A percentile compares a stretch with the other conserved stretches of the same genome.
phyloP scores from a whole-genome alignment of 2,888 invertebrate genomes.

The Escarpia spicata region DNA sequence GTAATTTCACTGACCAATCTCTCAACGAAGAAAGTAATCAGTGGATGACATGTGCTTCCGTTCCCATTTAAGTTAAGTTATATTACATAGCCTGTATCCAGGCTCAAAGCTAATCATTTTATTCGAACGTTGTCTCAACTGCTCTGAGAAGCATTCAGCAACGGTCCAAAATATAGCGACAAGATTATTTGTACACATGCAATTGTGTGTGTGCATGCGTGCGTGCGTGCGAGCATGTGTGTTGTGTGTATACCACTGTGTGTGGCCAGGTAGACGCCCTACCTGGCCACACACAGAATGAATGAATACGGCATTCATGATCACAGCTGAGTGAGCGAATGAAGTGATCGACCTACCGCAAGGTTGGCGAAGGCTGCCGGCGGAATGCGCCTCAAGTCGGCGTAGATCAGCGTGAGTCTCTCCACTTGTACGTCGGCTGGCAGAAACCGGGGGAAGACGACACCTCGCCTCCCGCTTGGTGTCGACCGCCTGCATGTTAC shows the following conservation, averaged over 20 bases:
- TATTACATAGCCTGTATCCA: too few species aligned
- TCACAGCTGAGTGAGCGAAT: neutral
- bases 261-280: too few species aligned
- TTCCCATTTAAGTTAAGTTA: too few species aligned
- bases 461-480: neutral
- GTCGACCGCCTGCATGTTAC: neutral
- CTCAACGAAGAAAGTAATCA: neutral
- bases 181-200: neutral
- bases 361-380: neutral
- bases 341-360: neutral
- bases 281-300: too few species aligned
- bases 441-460: neutral
- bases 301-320: neutral
- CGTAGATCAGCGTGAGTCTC: neutral
- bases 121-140: too few species aligned
- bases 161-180: neutral
- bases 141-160: neutral
- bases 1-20: neutral
- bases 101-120: too few species aligned
- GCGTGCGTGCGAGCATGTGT: neutral
- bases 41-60: neutral
- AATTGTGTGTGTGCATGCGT: neutral
- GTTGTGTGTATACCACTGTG: neutral
- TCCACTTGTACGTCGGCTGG: neutral
- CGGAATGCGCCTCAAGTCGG: neutral